Conservation (phyloP, 23 tunicate species). For the Phallusia fumigata region DNA sequence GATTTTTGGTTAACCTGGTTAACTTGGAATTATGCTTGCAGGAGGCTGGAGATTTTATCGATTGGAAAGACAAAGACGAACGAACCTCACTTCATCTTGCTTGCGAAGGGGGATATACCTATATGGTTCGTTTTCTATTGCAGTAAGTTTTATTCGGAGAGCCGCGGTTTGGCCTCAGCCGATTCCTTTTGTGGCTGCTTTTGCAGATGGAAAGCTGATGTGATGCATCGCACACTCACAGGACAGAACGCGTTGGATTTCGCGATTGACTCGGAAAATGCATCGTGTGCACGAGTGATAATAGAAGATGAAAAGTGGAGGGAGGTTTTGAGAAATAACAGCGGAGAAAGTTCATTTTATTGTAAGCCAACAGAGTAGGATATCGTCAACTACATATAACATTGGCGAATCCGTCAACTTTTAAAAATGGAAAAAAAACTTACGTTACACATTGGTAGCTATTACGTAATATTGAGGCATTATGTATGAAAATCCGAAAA, state of each 20-base stretch:
- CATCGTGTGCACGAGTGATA: constrained; percentile 61
- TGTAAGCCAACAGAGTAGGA: neutral
- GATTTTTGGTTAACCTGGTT: too few species aligned
- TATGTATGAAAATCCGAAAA: too few species aligned
- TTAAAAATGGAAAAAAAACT: too few species aligned
- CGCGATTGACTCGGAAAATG: constrained; percentile 68
- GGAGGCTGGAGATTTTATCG: constrained; percentile 79
- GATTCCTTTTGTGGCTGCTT: too few species aligned
- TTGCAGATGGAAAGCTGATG: constrained; percentile 90
- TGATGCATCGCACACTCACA: constrained; percentile 39
- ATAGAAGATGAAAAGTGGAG: constrained; percentile 67
- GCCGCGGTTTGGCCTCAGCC: too few species aligned
- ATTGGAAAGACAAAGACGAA: constrained; percentile 74
- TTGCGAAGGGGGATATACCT: constrained; percentile 58
- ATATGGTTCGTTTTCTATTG: constrained; percentile 61
- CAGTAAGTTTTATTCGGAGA: constrained; percentile 53
- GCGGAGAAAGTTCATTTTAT: too few species aligned
- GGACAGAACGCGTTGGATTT: constrained; percentile 86
- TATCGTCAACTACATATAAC: neutral
- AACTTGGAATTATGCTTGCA: constrained; percentile 5
- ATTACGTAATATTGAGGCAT: too few species aligned
- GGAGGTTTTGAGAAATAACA: constrained; percentile 77
- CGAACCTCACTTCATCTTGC: constrained; percentile 89
- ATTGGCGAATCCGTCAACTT: too few species aligned
- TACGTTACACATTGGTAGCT: too few species aligned